These are phyloP conservation scores for Coremacera marginata DNA, from an alignment of 2,888 invertebrate species.

Conservation along the genomic window DNA sequence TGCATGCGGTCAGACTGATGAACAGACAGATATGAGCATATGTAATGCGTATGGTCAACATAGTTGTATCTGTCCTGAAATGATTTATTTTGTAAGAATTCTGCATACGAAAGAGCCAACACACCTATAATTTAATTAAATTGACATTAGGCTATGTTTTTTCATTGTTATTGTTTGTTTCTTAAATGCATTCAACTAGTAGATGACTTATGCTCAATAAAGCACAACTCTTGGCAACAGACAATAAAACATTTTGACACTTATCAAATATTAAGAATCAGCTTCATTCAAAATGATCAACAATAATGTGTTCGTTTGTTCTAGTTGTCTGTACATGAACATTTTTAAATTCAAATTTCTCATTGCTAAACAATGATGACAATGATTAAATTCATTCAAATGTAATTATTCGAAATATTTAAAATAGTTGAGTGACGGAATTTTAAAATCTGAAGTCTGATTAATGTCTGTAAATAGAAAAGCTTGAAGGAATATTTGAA, in stretches of 20 bases:
- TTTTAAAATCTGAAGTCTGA: too few relatives aligned
- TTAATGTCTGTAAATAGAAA: too few relatives aligned
- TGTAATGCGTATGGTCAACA: too few relatives aligned
- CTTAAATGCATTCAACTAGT: not conserved
- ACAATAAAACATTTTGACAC: slow-evolving; percentile 29
- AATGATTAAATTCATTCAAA: not conserved
- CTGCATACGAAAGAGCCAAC: too few relatives aligned
- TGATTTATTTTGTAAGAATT: too few relatives aligned
- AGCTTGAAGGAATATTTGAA: too few relatives aligned
- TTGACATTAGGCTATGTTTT: not conserved
- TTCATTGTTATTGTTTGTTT: not conserved
- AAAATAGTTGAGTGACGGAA: not conserved
- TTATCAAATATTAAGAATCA: not conserved
- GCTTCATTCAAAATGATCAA: not conserved
- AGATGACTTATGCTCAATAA: slow-evolving; percentile 35
- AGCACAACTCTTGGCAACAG: slow-evolving; percentile 29
- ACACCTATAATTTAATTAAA: not conserved
- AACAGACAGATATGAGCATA: not conserved
- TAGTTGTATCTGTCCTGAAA: too few relatives aligned
- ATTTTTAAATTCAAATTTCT: not conserved
- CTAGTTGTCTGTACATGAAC: too few relatives aligned
- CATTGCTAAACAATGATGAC: not conserved
- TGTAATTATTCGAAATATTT: not conserved
- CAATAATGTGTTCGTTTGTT: too few relatives aligned
- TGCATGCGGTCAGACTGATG: not conserved